phyloP scores from a whole-genome alignment of 2,888 invertebrate species.

The Machimus rusticus region DNA sequence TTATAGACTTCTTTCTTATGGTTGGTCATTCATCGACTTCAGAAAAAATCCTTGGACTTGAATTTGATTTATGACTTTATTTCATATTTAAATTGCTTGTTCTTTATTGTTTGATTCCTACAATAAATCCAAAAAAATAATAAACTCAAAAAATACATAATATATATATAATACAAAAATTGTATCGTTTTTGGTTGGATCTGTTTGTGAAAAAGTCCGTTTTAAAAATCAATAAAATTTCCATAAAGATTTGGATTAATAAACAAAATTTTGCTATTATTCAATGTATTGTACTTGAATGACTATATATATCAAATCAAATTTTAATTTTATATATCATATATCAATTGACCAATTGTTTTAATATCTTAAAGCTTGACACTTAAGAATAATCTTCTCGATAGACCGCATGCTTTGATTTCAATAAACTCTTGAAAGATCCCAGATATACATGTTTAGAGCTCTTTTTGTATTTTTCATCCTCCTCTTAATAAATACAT shows the following conservation, averaged over 20 bases:
- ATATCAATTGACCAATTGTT: not conserved
- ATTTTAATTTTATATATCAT: not conserved
- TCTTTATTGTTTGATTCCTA: not conserved
- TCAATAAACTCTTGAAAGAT: not conserved
- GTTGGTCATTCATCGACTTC: not conserved
- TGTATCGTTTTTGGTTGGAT: too few relatives aligned
- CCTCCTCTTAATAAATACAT: not conserved
- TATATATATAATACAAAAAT: too few relatives aligned
- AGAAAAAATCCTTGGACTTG: not conserved
- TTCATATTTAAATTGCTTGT: not conserved
- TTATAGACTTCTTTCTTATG: not conserved
- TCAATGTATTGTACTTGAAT: not conserved
- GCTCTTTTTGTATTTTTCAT: not conserved
- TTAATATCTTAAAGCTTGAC: not conserved
- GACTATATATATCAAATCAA: not conserved
- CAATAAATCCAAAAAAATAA: too few relatives aligned
- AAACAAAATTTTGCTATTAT: not conserved
- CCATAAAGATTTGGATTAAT: not conserved
- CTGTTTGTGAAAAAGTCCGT: too few relatives aligned
- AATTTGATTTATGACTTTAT: not conserved
- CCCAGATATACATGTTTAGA: not conserved
- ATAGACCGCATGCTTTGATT: not conserved
- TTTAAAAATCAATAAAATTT: not conserved
- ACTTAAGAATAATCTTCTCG: not conserved
- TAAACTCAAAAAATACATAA: too few relatives aligned